phyloP scores from a whole-genome alignment of 2,113 vertebrate species.

The Rhynchopsitta pachyrhyncha region DNA sequence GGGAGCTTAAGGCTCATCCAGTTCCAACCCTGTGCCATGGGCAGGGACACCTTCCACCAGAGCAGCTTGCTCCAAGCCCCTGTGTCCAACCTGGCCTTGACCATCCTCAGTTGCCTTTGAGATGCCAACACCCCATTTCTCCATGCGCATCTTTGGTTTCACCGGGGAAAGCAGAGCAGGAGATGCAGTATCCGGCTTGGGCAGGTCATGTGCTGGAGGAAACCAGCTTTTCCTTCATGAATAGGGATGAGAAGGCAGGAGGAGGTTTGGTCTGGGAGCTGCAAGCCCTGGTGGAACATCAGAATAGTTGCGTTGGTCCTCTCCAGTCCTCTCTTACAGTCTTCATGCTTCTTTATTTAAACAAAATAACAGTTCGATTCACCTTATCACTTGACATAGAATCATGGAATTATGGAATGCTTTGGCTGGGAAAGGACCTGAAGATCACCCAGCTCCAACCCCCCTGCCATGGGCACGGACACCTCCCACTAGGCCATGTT shows the following conservation, averaged over 20 bases:
- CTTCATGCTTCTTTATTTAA: not conserved
- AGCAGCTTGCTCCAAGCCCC: not conserved
- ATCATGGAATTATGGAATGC: not conserved
- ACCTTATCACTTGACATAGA: not conserved
- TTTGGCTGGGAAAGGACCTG: not conserved
- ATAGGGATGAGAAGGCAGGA: not conserved
- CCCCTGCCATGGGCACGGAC: not conserved
- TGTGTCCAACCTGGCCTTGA: not conserved
- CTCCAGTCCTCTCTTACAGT: rapidly evolving
- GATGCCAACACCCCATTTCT: not conserved
- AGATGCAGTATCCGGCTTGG: not conserved
- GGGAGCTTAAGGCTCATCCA: not conserved
- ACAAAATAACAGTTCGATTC: not conserved
- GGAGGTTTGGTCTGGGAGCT: not conserved
- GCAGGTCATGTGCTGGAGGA: not conserved
- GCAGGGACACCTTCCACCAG: not conserved
- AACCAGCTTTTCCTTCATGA: not conserved
- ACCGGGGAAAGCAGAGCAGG: not conserved
- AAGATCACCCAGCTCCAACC: not conserved
- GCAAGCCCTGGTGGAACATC: not conserved
- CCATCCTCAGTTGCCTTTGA: not conserved
- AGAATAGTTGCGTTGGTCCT: rapidly evolving
- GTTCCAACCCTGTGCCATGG: not conserved
- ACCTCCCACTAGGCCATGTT: not conserved
- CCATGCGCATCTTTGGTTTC: not conserved